Percentiles rank a stretch among this genome's conserved stretches.
These are phyloP conservation scores for Ceyx cyanopectus DNA, from an alignment of 2,113 vertebrate genomes.

Conservation along the genomic window DNA sequence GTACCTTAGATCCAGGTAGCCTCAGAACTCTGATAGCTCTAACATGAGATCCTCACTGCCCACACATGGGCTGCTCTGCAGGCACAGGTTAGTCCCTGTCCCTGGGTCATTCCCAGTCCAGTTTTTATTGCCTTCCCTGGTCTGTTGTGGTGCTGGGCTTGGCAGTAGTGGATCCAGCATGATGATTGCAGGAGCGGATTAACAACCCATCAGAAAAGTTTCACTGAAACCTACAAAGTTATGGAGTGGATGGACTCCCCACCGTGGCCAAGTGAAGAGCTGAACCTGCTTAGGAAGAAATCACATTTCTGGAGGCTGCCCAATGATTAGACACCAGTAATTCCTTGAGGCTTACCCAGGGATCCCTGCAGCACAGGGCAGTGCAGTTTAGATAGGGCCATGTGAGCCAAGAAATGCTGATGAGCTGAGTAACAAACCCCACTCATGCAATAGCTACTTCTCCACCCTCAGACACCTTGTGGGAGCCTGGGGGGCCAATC, in stretches of 20 bases:
- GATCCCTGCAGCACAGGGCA: not conserved
- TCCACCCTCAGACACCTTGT: not conserved
- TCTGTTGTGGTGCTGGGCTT: not conserved
- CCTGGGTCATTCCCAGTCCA: not conserved
- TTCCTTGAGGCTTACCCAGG: not conserved
- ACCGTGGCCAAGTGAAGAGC: not conserved
- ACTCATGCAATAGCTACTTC: not conserved
- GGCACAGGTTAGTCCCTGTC: not conserved
- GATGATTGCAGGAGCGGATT: not conserved
- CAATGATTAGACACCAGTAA: not conserved
- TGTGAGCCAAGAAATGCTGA: not conserved
- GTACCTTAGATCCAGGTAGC: not conserved
- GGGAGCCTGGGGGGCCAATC: not conserved
- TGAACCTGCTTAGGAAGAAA: not conserved
- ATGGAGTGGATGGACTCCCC: not conserved
- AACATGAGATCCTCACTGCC: not conserved
- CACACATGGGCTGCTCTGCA: not conserved
- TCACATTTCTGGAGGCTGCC: fast-evolving
- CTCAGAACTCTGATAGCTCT: not conserved
- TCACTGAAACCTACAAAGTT: not conserved
- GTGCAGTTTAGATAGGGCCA: not conserved
- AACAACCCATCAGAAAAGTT: not conserved
- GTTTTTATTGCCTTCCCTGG: not conserved
- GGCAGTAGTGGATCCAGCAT: not conserved
- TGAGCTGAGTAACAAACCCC: not conserved